A percentile compares a stretch with the other conserved stretches of the same genome.
Evolutionary conservation across 2,797 vertebrate genomes (phyloP).

Genomic region (Nasua narica): DNA sequence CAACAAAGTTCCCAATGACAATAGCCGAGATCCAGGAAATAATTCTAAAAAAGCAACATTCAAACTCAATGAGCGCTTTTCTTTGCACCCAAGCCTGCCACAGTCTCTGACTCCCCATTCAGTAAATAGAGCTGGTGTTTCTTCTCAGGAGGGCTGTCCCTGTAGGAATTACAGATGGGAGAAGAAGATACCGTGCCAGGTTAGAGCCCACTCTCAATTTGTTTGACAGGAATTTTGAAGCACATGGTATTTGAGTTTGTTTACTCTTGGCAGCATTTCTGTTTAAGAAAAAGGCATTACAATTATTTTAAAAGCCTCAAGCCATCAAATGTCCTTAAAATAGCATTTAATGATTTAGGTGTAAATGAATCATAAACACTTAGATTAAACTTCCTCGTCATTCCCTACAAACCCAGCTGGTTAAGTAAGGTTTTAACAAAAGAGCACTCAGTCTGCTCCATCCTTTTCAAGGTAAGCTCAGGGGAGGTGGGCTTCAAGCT

Average conservation of each 20-base stretch:
- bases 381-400: conserved; percentile 19
- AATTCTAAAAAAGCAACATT: conserved; percentile 25
- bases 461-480: conserved; percentile 3
- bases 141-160: background rate
- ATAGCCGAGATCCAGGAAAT: conserved; percentile 28
- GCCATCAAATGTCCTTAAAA: conserved; percentile 66
- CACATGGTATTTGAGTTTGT: conserved; percentile 68
- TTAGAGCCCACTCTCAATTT: conserved; percentile 52
- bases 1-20: conserved; percentile 36
- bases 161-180: conserved; percentile 26
- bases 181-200: background rate
- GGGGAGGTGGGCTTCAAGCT: background rate
- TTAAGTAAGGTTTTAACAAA: conserved; percentile 39
- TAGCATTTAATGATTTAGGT: conserved; percentile 68
- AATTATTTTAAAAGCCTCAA: conserved; percentile 59
- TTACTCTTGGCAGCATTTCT: conserved; percentile 68
- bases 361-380: conserved; percentile 70
- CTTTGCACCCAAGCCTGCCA: background rate
- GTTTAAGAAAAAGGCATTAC: conserved; percentile 59
- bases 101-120: background rate
- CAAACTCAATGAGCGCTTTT: background rate
- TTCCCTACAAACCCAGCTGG: conserved; percentile 42
- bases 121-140: background rate
- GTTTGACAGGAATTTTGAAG: conserved; percentile 41
- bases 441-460: background rate